Evolutionary conservation across 37 sponge, comb jelly and placozoan species (phyloP).

Genomic region (Halichondria panicea): DNA sequence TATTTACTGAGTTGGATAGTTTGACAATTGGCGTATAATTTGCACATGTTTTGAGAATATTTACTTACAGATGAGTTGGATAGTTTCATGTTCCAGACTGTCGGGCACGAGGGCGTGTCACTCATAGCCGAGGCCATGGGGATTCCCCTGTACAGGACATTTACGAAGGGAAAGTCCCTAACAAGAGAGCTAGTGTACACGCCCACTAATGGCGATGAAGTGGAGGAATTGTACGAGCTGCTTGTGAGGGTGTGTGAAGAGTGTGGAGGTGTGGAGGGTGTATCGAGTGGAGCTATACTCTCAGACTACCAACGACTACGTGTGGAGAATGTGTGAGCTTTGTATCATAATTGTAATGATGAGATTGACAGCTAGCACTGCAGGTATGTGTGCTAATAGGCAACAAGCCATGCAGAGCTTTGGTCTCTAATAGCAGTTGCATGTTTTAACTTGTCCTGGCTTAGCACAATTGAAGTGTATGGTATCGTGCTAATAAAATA

Average conservation of each 20-base stretch:
- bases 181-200: slow-evolving; percentile 56
- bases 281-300: slow-evolving; percentile 91
- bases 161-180: slow-evolving; percentile 63
- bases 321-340: slow-evolving; percentile 91
- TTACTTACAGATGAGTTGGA: slow-evolving; percentile 80
- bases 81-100: slow-evolving; percentile 98
- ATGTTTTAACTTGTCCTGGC: not conserved
- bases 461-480: not conserved
- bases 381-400: not conserved
- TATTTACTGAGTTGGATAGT: not conserved
- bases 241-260: slow-evolving; percentile 67
- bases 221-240: slow-evolving; percentile 89
- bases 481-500: too few relatives aligned
- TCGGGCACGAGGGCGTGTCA: slow-evolving; percentile 86
- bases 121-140: slow-evolving; percentile 82
- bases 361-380: not conserved
- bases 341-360: not conserved
- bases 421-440: not conserved
- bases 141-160: slow-evolving; percentile 71
- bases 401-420: not conserved
- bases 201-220: slow-evolving; percentile 77
- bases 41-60: not conserved
- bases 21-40: not conserved
- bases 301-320: slow-evolving; percentile 95
- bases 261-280: slow-evolving; percentile 69